Base-by-base conservation (phyloP, 2,113 vertebrate genomes). In the Callospermophilus lateralis region DNA sequence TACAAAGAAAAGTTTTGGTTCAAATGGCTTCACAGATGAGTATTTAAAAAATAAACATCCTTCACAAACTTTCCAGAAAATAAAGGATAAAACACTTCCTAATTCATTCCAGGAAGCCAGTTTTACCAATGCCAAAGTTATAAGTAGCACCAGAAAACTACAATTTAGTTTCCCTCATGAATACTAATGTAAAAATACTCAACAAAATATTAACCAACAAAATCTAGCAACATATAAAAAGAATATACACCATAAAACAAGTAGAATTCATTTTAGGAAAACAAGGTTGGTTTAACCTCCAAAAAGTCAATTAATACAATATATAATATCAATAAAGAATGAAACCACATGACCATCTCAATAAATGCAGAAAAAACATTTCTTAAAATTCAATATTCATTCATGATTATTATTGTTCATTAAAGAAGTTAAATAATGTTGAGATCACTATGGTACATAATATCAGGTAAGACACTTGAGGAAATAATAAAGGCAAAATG, bases 341-440 rank as follows among this genome's bases (percentile, higher is more conserved):
- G 73, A 85, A 55, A 26, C 26, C 20, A 68, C 8, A 77, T 42
- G 48, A 80, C 28, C n/a, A 70, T 87, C 76, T 91, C 68, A 88
- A 53, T 0, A 77, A 13, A 74, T 16, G 34, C 20, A 72, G 13
- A 55, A 39, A 80, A 48, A 51, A 17, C 10, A 76, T 51, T 77
- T 61, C 77, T 83, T 17, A 91, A 91, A 96, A 84, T 51, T 10
- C 61, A 84, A 72, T 51, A 92, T 9, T 37, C 20, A 70, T 76
- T 77, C 58, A 37, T 53, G 28, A 70, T 20, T 39, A 8, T 20
- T 48, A 76, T 55, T 48, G 55, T 42, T 55, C 68, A 65, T 42
- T 68, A 34, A 51, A 5, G 42, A 51, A 5, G 42, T 51, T 80
- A 32, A 68, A 30, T 53, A 78, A 68, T 30, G 61, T 48, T 34